Evolutionary conservation across 2,113 vertebrate genomes (phyloP).

Genomic region (Plestiodon gilberti): DNA sequence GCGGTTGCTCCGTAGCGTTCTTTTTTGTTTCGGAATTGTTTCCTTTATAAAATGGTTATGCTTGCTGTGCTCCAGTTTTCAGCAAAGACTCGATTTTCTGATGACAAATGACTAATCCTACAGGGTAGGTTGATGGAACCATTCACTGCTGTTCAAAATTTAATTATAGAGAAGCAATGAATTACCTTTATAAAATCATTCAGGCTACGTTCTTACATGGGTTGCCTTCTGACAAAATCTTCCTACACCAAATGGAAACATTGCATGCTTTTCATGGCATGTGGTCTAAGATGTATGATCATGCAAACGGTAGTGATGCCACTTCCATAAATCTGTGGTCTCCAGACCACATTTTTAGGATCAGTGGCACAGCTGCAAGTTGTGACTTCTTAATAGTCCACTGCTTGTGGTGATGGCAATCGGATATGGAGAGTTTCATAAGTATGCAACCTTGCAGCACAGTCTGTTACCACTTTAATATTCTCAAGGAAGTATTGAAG

Average conservation of each 20-base stretch:
- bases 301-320: background rate
- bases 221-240: background rate
- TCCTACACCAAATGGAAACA: background rate
- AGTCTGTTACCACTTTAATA: background rate
- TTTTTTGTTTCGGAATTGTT: slow-evolving; percentile 14
- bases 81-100: slow-evolving; percentile 19
- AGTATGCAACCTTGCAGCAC: background rate
- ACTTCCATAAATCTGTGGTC: background rate
- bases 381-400: background rate
- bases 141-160: slow-evolving; percentile 8
- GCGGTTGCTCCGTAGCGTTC: background rate
- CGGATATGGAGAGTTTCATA: background rate
- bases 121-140: slow-evolving; percentile 18
- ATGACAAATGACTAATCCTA: slow-evolving; percentile 27
- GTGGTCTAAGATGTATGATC: background rate
- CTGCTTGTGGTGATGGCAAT: background rate
- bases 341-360: background rate
- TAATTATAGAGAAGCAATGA: slow-evolving; percentile 31
- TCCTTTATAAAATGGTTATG: slow-evolving; percentile 20
- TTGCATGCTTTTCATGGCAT: background rate
- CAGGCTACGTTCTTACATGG: background rate
- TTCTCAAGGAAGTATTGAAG: background rate
- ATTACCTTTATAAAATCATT: background rate
- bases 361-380: background rate
- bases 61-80: slow-evolving; percentile 15